Percentiles rank a stretch among this genome's conserved stretches.
These are phyloP conservation scores for Acanthopagrus latus DNA, from an alignment of 2,797 vertebrate species.

Conservation along the genomic window DNA sequence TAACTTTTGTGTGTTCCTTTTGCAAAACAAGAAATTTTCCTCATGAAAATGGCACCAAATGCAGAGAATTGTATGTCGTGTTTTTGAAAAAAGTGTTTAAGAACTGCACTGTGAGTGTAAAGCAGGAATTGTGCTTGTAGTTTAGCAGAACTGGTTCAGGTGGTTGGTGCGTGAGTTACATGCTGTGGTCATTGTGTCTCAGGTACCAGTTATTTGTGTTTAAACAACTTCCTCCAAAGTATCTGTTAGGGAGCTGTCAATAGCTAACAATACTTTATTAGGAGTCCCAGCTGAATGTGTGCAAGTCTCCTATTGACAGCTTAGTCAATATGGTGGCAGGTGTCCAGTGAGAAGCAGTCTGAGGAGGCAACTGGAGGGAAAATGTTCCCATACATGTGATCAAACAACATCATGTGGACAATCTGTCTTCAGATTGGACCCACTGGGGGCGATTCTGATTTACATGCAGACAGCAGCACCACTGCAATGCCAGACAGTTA, in stretches of 20 bases:
- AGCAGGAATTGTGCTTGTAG: no score
- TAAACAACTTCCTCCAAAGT: not conserved
- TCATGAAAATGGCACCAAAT: no score
- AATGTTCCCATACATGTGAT: not conserved
- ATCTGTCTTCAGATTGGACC: not conserved
- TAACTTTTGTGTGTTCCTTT: no score
- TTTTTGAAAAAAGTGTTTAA: no score
- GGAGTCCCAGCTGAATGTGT: not conserved
- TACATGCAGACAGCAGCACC: not conserved
- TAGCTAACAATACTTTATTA: not conserved
- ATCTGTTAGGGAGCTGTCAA: not conserved
- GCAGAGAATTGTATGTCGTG: no score
- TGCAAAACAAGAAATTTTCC: no score
- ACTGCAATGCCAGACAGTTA: no score
- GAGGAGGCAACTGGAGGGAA: not conserved
- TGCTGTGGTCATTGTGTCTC: no score
- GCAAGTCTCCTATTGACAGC: not conserved
- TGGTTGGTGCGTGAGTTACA: no score
- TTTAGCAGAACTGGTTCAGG: no score
- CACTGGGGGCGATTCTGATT: not conserved
- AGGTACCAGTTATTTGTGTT: no score
- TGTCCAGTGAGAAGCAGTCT: not conserved
- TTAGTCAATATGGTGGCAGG: not conserved
- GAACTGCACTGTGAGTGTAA: no score
- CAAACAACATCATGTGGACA: not conserved